Evolutionary conservation across 1,140 invertebrate species (phyloP), one percentile per base, ranked within the genome.

Genomic region (Luehdorfia chinensis): DNA sequence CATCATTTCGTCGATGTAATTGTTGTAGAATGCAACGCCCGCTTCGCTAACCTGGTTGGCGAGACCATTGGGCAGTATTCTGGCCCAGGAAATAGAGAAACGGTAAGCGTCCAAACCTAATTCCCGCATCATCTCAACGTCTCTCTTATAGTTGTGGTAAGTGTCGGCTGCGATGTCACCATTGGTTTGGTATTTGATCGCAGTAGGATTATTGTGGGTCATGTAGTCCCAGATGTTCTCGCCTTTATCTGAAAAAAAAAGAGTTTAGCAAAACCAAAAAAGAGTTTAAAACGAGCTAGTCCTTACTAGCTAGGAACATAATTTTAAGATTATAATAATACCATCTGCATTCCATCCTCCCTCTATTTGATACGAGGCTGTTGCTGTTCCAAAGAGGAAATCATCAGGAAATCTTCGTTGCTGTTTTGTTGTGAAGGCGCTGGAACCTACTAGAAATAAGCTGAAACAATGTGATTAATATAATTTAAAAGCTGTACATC

Each of bases 121-220:
- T 19, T 86, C 66, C 52, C 86, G 88, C 1, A 89, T 32, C 50
- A 89, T 68, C 41, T 71, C 45, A 5, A 90, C 73, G 57, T 91
- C 89, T 44, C 89, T 80, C 60, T 85, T 66, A 55, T 87, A 88
- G 37, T 84, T 78, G 31, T 88, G 59, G 55, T 89, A 93, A 12
- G 91, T 92, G 66, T 93, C 88, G 62, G 89, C 90, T 0, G 92
- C 89, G 9, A 91, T 69, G 59, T 93, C 90, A 0, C 89, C 91
- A 14, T 46, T 70, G n/a, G 67, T 60, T 9, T 67, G 59, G 45
- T 90, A 87, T 2, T 49, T 55, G 4, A 90, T 21, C 19, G 6
- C 19, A 31, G 3, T 19, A 14, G 25, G 14, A 18, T 54, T 18
- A 18, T 16, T 16, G 27, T n/a, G 19, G 32, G 16, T 19, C 12